phyloP scores from a whole-genome alignment of 2,797 vertebrate species.

The Macrochelys suwanniensis region DNA sequence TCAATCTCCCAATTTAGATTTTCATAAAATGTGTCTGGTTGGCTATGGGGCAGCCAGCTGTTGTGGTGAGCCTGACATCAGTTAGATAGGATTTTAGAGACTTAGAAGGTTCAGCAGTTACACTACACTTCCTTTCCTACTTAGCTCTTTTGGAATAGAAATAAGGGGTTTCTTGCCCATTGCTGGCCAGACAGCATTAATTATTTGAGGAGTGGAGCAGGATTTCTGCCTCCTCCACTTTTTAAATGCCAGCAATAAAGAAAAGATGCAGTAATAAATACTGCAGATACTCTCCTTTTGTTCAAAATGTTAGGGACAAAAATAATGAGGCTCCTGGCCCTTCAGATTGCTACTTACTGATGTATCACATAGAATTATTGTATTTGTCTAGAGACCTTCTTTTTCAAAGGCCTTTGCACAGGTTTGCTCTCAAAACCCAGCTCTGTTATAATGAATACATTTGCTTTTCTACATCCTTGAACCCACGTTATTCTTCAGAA shows the following conservation, averaged over 20 bases:
- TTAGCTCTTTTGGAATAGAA: background rate
- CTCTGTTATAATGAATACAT: background rate
- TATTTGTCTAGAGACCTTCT: background rate
- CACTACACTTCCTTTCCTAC: background rate
- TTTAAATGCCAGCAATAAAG: background rate
- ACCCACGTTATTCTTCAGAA: background rate
- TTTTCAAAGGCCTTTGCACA: constrained; percentile 12
- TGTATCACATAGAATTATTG: background rate
- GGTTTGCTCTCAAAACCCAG: background rate
- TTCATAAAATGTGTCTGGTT: background rate
- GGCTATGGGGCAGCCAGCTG: background rate
- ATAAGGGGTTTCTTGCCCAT: background rate
- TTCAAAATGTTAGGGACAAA: background rate
- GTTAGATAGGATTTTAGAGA: background rate
- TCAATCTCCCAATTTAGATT: background rate
- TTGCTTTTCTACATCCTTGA: background rate
- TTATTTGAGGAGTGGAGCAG: background rate
- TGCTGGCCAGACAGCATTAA: background rate
- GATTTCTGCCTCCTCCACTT: background rate
- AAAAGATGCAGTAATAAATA: background rate
- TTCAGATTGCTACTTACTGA: background rate
- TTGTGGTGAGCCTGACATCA: background rate
- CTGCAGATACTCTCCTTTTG: background rate
- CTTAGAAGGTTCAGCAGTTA: background rate
- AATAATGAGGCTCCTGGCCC: background rate